Evolutionary conservation across 1,140 invertebrate genomes (phyloP).

Genomic region (Cyclargus thomasi): DNA sequence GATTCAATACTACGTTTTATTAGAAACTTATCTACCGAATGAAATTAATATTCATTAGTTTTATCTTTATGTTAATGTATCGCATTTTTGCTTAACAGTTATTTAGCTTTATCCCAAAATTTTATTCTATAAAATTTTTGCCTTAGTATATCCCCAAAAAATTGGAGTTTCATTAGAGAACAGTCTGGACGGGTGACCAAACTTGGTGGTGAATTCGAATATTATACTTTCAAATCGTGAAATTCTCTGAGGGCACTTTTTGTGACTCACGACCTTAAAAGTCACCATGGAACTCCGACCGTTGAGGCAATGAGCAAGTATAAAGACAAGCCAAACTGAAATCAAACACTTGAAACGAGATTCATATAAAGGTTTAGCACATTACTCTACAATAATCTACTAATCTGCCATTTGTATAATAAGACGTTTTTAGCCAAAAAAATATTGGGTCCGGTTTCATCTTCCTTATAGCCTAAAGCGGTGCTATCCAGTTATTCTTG

Average conservation of each 20-base stretch:
- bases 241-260: constrained; percentile 32
- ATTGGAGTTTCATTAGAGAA: constrained; percentile 52
- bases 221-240: constrained; percentile 64
- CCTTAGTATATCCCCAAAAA: constrained; percentile 34
- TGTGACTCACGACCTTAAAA: constrained; percentile 8
- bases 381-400: no score
- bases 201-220: constrained; percentile 36
- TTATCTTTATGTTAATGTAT: background rate
- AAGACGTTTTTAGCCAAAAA: no score
- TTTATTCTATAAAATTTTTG: constrained; percentile 16
- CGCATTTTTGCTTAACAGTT: constrained; percentile 23
- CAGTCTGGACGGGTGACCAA: constrained; percentile 37
- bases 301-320: background rate
- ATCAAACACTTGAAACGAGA: background rate
- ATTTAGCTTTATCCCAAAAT: constrained; percentile 31
- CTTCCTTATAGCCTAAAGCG: no score
- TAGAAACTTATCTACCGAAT: background rate
- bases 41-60: background rate
- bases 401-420: no score
- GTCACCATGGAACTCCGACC: background rate
- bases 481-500: no score
- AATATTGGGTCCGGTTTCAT: no score
- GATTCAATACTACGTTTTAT: background rate
- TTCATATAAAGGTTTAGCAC: no score
- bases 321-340: background rate